Conservation (phyloP, 2,797 vertebrate species). For the Allobates femoralis region DNA sequence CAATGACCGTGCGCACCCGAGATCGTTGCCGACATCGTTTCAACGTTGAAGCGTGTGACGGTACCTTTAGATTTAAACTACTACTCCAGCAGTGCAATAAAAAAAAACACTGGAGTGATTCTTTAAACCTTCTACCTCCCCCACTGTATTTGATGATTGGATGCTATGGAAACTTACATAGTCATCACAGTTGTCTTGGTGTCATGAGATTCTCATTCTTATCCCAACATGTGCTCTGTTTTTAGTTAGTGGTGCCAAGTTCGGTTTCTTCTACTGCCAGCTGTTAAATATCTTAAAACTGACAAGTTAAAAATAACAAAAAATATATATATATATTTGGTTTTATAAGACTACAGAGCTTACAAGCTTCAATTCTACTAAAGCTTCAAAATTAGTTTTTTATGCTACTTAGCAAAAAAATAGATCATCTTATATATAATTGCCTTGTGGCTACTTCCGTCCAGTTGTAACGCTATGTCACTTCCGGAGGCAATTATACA, state of each 20-base stretch:
- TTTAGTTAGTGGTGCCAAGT: slow-evolving; percentile 24
- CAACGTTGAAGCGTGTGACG: too few species aligned
- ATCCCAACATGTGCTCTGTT: slow-evolving; percentile 27
- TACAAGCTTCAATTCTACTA: not conserved
- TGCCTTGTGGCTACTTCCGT: too few species aligned
- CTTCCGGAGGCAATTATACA: too few species aligned
- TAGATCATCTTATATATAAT: too few species aligned
- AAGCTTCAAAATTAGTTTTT: not conserved
- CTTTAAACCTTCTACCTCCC: slow-evolving; percentile 11
- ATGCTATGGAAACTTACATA: slow-evolving; percentile 33
- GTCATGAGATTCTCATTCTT: slow-evolving; percentile 25
- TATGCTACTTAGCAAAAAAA: too few species aligned
- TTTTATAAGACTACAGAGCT: not conserved
- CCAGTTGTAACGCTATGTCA: too few species aligned
- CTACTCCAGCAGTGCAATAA: too few species aligned
- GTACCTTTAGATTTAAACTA: too few species aligned
- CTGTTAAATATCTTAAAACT: slow-evolving; percentile 27
- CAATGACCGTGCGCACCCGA: too few species aligned
- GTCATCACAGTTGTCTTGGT: slow-evolving; percentile 33
- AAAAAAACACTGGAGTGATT: not conserved
- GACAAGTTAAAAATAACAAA: not conserved
- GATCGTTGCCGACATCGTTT: too few species aligned
- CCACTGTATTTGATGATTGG: not conserved
- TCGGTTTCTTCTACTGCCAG: slow-evolving; percentile 17
- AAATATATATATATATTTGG: not conserved